Evolutionary conservation across 2,888 invertebrate species (phyloP), one percentile per base, ranked within the genome.

Genomic region (Eupithecia centaureata): DNA sequence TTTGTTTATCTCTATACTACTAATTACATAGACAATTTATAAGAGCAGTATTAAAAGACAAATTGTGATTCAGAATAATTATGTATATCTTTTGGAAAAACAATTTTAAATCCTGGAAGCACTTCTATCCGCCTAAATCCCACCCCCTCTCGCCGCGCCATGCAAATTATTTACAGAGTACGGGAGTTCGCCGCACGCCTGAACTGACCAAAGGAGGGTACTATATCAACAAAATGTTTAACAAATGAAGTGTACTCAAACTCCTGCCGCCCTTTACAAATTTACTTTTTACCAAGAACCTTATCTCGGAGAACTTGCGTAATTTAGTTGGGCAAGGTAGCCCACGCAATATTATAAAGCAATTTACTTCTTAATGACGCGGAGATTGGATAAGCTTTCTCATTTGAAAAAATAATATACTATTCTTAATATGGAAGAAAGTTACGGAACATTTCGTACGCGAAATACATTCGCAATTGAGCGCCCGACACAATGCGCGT

Each of bases 121-220:
- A 66, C 71, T 70, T 71, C 66, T 59, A 68, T 65, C 54, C 65
- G 38, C 61, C 73, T 61, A 66, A 75, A 72, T 76, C 73, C 76
- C 68, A 68, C 70, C 54, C 65, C 68, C 68, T 27, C 71, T 68
- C 76, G 72, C 74, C 74, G 68, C 76, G 77, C 79, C 84, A 82
- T 85, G 86, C 86, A 88, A 89, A 89, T 89, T 88, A 88, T 87
- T 88, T 85, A 86, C 84, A 84, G 86, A 85, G 85, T 83, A 83
- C 82, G 82, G 83, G 83, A 85, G 83, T 84, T 79, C 79, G 75
- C 81, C 79, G 77, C 80, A 81, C 80, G 82, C 79, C 54, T 84
- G 82, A 82, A 86, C 85, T 85, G 86, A 84, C 86, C 83, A 83
- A 78, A 79, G 77, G 75, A 77, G 79, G 74, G 77, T 77, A 77